Evolutionary conservation across 2,113 vertebrate genomes (phyloP).

Genomic region (Perca schrenkii): DNA sequence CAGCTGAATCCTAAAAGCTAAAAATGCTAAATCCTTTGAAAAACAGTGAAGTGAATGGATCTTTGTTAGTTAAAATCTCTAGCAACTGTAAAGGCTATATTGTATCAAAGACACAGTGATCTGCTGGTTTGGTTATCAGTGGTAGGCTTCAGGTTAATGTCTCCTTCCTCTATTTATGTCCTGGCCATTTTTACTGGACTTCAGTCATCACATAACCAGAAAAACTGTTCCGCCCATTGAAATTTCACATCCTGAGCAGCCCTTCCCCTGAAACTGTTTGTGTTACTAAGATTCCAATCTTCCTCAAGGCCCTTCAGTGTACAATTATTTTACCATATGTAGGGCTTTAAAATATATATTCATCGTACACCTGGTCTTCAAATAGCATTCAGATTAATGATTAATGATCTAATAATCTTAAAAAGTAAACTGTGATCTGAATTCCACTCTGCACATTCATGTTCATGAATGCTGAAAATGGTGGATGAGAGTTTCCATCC

Average conservation of each 20-base stretch:
- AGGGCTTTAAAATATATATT: neutral
- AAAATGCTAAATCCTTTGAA: no score
- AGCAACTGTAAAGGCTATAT: no score
- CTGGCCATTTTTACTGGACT: neutral
- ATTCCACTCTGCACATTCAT: neutral
- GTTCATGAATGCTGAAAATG: constrained; percentile 35
- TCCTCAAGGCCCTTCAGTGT: neutral
- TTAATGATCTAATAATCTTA: neutral
- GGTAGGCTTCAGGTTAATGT: neutral
- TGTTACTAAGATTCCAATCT: constrained; percentile 4
- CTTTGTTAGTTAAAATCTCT: no score
- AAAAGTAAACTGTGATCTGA: constrained; percentile 5
- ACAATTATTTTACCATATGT: neutral
- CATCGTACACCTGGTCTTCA: neutral
- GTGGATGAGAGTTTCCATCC: constrained; percentile 24
- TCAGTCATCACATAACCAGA: neutral
- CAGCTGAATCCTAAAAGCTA: neutral
- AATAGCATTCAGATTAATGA: neutral
- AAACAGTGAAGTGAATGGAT: no score
- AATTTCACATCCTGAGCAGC: neutral
- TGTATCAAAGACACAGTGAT: neutral
- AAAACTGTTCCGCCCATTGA: neutral
- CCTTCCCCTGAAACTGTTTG: neutral
- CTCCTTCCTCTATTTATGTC: neutral
- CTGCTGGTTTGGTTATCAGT: neutral